A percentile compares a stretch with the other conserved stretches of the same genome.
phyloP scores from a whole-genome alignment of 37 sponge, comb jelly and placozoan genomes.

The Tethya wilhelma region DNA sequence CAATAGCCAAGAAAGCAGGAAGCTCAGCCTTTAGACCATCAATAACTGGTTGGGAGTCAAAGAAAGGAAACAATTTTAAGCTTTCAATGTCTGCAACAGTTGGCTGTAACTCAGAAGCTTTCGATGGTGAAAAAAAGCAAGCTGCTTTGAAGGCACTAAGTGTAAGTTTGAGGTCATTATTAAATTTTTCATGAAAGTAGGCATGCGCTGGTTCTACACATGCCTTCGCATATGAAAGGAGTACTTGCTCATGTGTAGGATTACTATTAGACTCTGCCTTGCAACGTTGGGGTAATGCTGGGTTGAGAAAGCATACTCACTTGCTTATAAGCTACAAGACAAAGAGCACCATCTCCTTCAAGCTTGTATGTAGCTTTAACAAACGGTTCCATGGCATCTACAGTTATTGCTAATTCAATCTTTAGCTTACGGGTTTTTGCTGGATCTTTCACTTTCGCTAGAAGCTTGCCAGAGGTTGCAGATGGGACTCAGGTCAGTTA shows the following conservation, averaged over 20 bases:
- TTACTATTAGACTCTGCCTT: neutral
- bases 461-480: conserved; percentile 15
- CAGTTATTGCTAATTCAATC: conserved; percentile 40
- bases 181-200: conserved; percentile 28
- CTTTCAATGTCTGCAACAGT: conserved; percentile 9
- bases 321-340: conserved; percentile 18
- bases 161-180: neutral
- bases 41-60: conserved; percentile 9
- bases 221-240: conserved; percentile 7
- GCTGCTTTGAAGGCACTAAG: conserved; percentile 21
- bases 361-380: conserved; percentile 57
- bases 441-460: conserved; percentile 9
- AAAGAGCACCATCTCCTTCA: conserved; percentile 52
- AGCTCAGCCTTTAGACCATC: conserved; percentile 35
- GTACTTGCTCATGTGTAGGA: neutral
- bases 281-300: conserved; percentile 35
- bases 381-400: conserved; percentile 64
- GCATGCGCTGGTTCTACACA: conserved; percentile 31
- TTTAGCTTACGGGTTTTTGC: neutral
- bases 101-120: conserved; percentile 16
- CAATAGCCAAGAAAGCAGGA: conserved; percentile 35
- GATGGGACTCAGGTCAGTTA: too few relatives aligned
- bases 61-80: neutral
- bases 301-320: neutral
- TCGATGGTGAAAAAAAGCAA: conserved; percentile 14